Evolutionary conservation across 2,888 invertebrate species (phyloP).

Genomic region (Netelia melanura): DNA sequence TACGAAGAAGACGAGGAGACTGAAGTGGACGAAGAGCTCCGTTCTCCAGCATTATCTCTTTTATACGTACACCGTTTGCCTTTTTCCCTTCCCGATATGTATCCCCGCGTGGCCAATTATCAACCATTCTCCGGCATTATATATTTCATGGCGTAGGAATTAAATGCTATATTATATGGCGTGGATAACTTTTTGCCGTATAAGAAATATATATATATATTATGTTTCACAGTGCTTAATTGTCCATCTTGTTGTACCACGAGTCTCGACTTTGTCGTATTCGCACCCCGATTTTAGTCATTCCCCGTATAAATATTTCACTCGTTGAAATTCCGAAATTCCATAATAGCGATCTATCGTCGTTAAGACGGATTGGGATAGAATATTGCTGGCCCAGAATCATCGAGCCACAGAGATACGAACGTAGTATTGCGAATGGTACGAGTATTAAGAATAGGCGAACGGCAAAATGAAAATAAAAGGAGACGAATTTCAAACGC

Average conservation of each 20-base stretch:
- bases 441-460: background rate
- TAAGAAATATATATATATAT: background rate
- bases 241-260: background rate
- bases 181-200: slow-evolving; percentile 59
- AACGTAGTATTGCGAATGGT: background rate
- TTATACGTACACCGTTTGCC: slow-evolving; percentile 50
- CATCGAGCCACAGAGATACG: background rate
- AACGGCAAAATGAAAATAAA: slow-evolving; percentile 11
- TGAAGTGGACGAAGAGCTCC: slow-evolving; percentile 63
- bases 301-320: slow-evolving; percentile 57
- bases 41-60: slow-evolving; percentile 23
- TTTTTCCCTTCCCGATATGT: slow-evolving; percentile 72
- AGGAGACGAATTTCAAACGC: slow-evolving; percentile 13
- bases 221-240: background rate
- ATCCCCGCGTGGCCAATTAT: slow-evolving; percentile 79
- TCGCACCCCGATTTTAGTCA: slow-evolving; percentile 46
- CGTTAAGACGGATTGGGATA: too few relatives aligned
- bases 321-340: slow-evolving; percentile 52
- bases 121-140: slow-evolving; percentile 82
- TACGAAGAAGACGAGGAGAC: slow-evolving; percentile 62
- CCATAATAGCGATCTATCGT: too few relatives aligned
- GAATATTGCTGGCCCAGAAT: too few relatives aligned
- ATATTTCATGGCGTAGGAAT: slow-evolving; percentile 46
- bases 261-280: background rate
- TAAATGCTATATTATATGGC: slow-evolving; percentile 62